Evolutionary conservation across 2,888 invertebrate species (phyloP).

Genomic region (Heliconius cydno): DNA sequence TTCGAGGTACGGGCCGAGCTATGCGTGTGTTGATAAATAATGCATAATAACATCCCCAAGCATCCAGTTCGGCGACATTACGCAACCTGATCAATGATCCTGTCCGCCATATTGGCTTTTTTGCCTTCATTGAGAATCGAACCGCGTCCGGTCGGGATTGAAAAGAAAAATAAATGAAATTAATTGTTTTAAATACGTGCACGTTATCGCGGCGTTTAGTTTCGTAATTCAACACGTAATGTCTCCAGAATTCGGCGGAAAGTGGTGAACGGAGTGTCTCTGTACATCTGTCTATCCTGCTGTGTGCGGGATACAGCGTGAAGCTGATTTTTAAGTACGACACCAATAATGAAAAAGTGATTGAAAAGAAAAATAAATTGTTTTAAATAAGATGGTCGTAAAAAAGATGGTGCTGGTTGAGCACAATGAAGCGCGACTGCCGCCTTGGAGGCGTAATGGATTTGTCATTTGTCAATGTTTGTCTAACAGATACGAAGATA

Average conservation of each 20-base stretch:
- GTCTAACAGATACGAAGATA: conserved; percentile 46
- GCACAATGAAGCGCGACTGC: conserved; percentile 58
- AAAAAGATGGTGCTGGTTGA: conserved; percentile 58
- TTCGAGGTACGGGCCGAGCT: conserved; percentile 50
- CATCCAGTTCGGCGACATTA: conserved; percentile 79
- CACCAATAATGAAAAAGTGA: conserved; percentile 47
- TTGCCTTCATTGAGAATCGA: conserved; percentile 64
- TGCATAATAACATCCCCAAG: conserved; percentile 69
- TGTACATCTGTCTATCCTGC: no score
- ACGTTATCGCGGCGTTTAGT: no score
- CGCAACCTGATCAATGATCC: conserved; percentile 81
- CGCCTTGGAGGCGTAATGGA: conserved; percentile 58
- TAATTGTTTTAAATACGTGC: conserved; percentile 57
- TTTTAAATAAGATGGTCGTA: conserved; percentile 59
- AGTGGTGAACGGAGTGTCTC: no score
- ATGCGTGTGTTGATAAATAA: conserved; percentile 69
- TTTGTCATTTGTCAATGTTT: conserved; percentile 61
- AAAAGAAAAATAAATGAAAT: conserved; percentile 58
- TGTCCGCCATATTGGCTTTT: conserved; percentile 67
- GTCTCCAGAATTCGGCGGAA: no score
- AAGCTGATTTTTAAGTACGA: no score
- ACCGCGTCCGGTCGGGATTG: conserved; percentile 68
- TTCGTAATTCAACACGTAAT: no score
- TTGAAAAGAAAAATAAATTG: conserved; percentile 65
- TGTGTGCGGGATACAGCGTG: no score